Percentiles rank a stretch among this genome's conserved stretches.
These are phyloP conservation scores for Ciconia boyciana DNA, from an alignment of 2,113 vertebrate species.

Conservation along the genomic window DNA sequence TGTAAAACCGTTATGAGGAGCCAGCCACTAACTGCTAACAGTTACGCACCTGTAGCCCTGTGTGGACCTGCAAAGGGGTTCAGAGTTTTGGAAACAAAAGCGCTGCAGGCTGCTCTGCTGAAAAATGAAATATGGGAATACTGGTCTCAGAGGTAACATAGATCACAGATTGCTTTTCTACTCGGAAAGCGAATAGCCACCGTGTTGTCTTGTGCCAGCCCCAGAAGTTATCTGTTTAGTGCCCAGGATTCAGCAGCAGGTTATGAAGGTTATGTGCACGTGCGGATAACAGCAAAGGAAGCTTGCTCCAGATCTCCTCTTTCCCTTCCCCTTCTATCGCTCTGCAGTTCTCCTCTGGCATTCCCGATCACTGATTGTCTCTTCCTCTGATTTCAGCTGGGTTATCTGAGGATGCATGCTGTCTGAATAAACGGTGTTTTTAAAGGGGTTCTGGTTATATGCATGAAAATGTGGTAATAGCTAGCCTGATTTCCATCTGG, in stretches of 20 bases:
- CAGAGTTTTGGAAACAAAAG: not conserved
- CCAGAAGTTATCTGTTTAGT: not conserved
- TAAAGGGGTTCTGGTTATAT: not conserved
- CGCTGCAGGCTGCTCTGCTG: not conserved
- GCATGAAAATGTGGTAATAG: not conserved
- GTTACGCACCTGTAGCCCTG: not conserved
- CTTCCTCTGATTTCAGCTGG: not conserved
- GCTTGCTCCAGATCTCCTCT: not conserved
- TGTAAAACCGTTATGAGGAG: not conserved
- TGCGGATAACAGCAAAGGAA: not conserved
- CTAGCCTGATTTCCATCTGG: not conserved
- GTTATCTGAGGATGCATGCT: not conserved
- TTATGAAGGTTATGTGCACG: not conserved
- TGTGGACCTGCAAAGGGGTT: not conserved
- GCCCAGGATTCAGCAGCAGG: not conserved
- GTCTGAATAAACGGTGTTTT: not conserved
- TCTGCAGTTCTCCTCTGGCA: not conserved
- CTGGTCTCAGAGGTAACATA: not conserved
- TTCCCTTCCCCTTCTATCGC: not conserved
- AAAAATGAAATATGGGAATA: not conserved
- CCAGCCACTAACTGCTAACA: not conserved
- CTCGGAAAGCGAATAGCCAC: not conserved
- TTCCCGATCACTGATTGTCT: not conserved
- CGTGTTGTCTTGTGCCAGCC: not conserved
- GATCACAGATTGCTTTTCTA: not conserved